A percentile compares a stretch with the other conserved stretches of the same genome.
These are phyloP conservation scores for rabbit (Oryctolagus cuniculus) DNA, from an alignment of 2,113 vertebrate species.

Conservation along the genomic window mOryCun1.1 NC_091445.1:40806501-40807000, in stretches of 20 bases:
- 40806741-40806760: background rate
- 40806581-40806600: background rate
- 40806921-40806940: background rate
- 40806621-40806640: background rate
- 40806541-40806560: background rate
- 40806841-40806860: conserved; percentile 12
- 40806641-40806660: background rate
- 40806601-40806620: background rate
- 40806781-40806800: background rate
- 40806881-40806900: background rate
- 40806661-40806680: background rate
- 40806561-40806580: background rate
- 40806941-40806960: background rate
- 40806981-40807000: background rate
- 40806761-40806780: background rate
- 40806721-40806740: background rate
- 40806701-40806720: background rate
- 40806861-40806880: background rate
- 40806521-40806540: background rate
- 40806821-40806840: background rate
- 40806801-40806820: background rate
- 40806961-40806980: background rate
- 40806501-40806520: background rate
- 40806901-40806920: background rate
- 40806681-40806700: background rate